Conservation (phyloP, 2,888 invertebrate species). For the Fabriciana adippe region DNA sequence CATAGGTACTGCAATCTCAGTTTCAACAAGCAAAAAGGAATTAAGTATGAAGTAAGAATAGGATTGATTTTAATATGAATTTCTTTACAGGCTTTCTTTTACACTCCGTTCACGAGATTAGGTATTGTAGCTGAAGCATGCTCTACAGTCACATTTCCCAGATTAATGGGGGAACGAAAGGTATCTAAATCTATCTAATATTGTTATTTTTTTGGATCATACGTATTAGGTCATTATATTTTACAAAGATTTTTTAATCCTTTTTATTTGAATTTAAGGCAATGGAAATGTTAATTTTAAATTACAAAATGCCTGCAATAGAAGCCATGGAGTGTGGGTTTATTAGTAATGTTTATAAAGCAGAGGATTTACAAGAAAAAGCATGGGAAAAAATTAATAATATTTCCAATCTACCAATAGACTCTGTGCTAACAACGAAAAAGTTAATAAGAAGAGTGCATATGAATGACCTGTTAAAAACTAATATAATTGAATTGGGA, state of each 20-base stretch:
- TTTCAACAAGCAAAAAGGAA: too few species aligned
- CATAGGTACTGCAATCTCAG: too few species aligned
- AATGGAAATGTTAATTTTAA: constrained; percentile 84
- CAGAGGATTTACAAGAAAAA: constrained; percentile 81
- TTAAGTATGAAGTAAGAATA: too few species aligned
- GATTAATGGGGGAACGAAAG: constrained; percentile 91
- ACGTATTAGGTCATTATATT: not conserved
- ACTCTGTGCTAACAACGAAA: constrained; percentile 87
- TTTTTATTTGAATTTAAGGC: constrained; percentile 65
- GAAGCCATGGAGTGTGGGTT: constrained; percentile 91
- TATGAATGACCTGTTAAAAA: constrained; percentile 83
- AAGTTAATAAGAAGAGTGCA: constrained; percentile 84
- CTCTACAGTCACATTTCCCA: constrained; percentile 92
- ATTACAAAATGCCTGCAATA: constrained; percentile 88
- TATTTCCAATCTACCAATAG: constrained; percentile 77
- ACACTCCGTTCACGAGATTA: constrained; percentile 92
- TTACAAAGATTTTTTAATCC: not conserved
- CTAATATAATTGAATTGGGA: constrained; percentile 86
- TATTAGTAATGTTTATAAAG: constrained; percentile 89
- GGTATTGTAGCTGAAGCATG: constrained; percentile 95
- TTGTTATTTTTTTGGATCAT: constrained; percentile 1
- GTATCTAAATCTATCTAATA: constrained; percentile 56
- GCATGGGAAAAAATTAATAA: constrained; percentile 82
- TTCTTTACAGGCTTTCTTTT: constrained; percentile 89
- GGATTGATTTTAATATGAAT: not conserved